Evolutionary conservation across 1,140 invertebrate genomes (phyloP).

Genomic region (Drosophila serrata): DNA sequence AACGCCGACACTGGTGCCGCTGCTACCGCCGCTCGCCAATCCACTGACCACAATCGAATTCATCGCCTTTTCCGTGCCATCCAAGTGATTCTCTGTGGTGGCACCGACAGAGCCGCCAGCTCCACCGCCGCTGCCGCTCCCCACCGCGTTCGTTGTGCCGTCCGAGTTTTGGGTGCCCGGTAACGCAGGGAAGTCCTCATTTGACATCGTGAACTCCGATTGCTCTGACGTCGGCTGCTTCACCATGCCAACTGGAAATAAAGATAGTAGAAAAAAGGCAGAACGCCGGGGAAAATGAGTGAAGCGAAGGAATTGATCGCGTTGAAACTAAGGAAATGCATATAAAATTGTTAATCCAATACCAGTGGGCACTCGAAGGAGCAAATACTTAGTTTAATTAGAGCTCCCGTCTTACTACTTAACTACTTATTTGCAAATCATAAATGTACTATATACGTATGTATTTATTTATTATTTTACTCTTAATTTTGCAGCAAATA

Average conservation of each 20-base stretch:
- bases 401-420: background rate
- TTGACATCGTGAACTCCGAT: conserved; percentile 98
- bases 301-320: conserved; percentile 10
- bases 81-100: conserved; percentile 82
- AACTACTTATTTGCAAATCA: background rate
- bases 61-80: conserved; percentile 83
- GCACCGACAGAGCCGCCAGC: conserved; percentile 42
- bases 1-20: conserved; percentile 61
- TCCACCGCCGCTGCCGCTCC: conserved; percentile 49
- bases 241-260: conserved; percentile 94
- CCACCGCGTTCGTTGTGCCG: conserved; percentile 86
- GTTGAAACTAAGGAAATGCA: background rate
- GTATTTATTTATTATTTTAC: background rate
- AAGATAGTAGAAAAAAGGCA: background rate
- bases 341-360: background rate
- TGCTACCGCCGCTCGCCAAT: conserved; percentile 50
- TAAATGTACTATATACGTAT: background rate
- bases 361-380: conserved; percentile 33
- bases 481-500: background rate
- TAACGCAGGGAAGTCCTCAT: conserved; percentile 99
- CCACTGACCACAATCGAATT: conserved; percentile 86
- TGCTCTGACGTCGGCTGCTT: conserved; percentile 96
- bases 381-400: background rate
- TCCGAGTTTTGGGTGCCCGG: conserved; percentile 88
- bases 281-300: conserved; percentile 37